These are phyloP conservation scores for Goniozus legneri DNA, from an alignment of 1,140 invertebrate genomes.

Conservation along the genomic window DNA sequence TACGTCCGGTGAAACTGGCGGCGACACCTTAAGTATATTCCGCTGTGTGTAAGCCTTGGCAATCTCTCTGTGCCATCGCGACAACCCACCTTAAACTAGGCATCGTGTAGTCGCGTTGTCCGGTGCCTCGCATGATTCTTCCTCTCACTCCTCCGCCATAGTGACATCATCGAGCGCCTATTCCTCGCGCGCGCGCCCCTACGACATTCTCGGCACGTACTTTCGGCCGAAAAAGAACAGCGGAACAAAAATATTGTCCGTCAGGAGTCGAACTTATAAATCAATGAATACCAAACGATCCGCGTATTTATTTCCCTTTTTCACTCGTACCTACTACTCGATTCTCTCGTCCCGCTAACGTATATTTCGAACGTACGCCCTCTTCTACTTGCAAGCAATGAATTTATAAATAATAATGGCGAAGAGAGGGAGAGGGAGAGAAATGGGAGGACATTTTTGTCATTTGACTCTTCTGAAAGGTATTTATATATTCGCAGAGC, in stretches of 20 bases:
- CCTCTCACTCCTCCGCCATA: slow-evolving; percentile 16
- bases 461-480: no score
- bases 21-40: slow-evolving; percentile 28
- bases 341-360: not conserved
- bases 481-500: no score
- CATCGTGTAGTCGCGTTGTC: slow-evolving; percentile 34
- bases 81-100: slow-evolving; percentile 42
- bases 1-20: slow-evolving; percentile 23
- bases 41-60: slow-evolving; percentile 32
- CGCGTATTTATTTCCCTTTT: no score
- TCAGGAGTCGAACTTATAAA: slow-evolving; percentile 42
- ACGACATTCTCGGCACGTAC: slow-evolving; percentile 41
- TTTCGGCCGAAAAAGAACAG: slow-evolving; percentile 36
- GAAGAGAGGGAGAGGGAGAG: no score
- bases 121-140: slow-evolving; percentile 31
- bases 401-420: slow-evolving; percentile 23
- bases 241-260: slow-evolving; percentile 41
- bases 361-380: not conserved
- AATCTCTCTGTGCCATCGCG: slow-evolving; percentile 50
- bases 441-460: no score
- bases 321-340: no score
- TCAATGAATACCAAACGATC: slow-evolving; percentile 25
- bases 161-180: slow-evolving; percentile 50
- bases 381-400: slow-evolving; percentile 6
- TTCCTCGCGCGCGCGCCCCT: slow-evolving; percentile 39